A percentile compares a stretch with the other conserved stretches of the same genome.
phyloP scores from a whole-genome alignment of 2,888 invertebrate species.

The Nesidiocoris tenuis region DNA sequence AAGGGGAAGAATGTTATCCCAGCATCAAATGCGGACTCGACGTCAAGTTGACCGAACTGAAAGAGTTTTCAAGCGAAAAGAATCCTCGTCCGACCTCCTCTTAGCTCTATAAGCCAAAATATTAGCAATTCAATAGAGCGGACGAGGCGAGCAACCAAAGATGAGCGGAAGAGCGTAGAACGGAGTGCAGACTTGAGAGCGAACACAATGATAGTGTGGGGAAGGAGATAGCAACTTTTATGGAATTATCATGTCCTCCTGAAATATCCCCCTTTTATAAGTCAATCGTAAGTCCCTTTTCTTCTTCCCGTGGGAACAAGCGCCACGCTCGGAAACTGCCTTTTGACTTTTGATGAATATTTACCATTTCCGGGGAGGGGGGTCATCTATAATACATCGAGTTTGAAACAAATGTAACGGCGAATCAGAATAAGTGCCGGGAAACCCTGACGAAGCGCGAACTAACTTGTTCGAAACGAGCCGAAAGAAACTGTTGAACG shows the following conservation, averaged over 20 bases:
- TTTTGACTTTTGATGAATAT: slow-evolving; percentile 30
- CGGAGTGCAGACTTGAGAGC: not conserved
- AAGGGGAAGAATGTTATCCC: not conserved
- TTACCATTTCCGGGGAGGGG: slow-evolving; percentile 5
- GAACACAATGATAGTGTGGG: not conserved
- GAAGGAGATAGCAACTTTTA: slow-evolving; percentile 37
- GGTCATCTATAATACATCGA: slow-evolving; percentile 38
- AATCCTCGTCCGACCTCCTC: not conserved
- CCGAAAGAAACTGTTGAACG: too few relatives aligned
- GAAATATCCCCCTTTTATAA: slow-evolving; percentile 40
- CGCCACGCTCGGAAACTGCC: not conserved
- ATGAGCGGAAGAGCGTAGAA: not conserved
- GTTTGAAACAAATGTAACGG: slow-evolving; percentile 30
- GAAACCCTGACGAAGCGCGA: not conserved
- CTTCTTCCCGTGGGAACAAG: not conserved
- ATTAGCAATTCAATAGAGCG: slow-evolving; percentile 31
- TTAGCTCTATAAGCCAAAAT: slow-evolving; percentile 2
- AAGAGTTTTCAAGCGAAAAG: not conserved
- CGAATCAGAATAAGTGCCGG: slow-evolving; percentile 32
- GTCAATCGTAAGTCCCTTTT: slow-evolving; percentile 39
- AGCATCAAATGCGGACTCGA: not conserved
- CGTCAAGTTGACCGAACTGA: not conserved
- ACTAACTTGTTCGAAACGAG: too few relatives aligned
- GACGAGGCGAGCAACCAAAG: not conserved
- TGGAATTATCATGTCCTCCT: slow-evolving; percentile 42